phyloP scores from a whole-genome alignment of 2,797 vertebrate genomes.

The Tenualosa ilisha region DNA sequence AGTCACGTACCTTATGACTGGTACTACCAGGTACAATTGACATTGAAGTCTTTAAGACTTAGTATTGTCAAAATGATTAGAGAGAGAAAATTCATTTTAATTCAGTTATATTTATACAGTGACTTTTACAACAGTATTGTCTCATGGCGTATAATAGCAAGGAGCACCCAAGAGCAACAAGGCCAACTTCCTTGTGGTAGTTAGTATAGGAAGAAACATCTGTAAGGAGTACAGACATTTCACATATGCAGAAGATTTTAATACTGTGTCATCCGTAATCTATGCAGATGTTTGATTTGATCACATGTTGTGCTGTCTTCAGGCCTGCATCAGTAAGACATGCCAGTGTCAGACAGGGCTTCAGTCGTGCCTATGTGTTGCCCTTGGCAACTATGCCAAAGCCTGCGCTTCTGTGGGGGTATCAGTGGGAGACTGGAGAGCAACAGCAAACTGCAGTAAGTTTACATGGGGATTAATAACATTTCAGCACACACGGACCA shows the following conservation, averaged over 20 bases:
- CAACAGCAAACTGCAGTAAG: slow-evolving; percentile 66
- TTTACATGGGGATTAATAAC: slow-evolving; percentile 9
- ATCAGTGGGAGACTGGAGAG: slow-evolving; percentile 67
- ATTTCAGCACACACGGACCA: too few relatives aligned
- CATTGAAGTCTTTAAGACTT: background rate
- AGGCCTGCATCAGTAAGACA: slow-evolving; percentile 68
- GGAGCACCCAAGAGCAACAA: too few relatives aligned
- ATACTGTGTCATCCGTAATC: background rate
- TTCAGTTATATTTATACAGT: too few relatives aligned
- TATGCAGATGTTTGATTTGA: background rate
- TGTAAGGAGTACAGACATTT: background rate
- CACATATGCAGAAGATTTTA: background rate
- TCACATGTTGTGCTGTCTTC: slow-evolving; percentile 7
- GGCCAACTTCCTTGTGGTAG: too few relatives aligned
- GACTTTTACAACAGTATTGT: too few relatives aligned
- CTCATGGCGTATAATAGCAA: too few relatives aligned
- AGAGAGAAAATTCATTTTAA: too few relatives aligned
- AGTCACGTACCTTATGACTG: slow-evolving; percentile 61
- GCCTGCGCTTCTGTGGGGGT: slow-evolving; percentile 68
- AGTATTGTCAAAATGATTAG: too few relatives aligned
- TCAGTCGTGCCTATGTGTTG: slow-evolving; percentile 62
- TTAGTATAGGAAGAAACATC: too few relatives aligned
- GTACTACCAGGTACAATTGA: slow-evolving; percentile 54
- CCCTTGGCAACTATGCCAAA: slow-evolving; percentile 70
- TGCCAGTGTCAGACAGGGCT: slow-evolving; percentile 59